These are phyloP conservation scores for Pipistrellus pygmaeus DNA, from an alignment of 2,797 vertebrate species.

Conservation along the genomic window DNA sequence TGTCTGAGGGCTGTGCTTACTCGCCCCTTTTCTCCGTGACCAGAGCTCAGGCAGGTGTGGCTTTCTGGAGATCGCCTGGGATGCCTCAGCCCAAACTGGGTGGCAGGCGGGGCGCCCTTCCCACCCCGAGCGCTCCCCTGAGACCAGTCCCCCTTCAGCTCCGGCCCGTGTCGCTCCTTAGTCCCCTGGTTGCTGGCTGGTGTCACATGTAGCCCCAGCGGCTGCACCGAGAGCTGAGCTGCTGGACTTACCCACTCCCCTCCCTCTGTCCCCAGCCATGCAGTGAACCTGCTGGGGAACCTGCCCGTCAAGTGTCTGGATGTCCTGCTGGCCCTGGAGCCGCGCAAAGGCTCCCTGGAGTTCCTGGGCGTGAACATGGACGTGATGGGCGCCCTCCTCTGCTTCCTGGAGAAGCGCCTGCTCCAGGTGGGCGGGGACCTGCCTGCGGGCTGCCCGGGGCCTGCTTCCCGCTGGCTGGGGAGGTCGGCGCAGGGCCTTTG, in stretches of 20 bases:
- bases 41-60: background rate
- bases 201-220: background rate
- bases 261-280: conserved; percentile 87
- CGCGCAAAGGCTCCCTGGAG: conserved; percentile 92
- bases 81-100: background rate
- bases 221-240: background rate
- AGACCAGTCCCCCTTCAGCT: background rate
- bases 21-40: rapidly evolving
- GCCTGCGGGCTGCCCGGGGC: background rate
- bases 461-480: rapidly evolving
- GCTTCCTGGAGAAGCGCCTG: conserved; percentile 94
- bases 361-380: conserved; percentile 98
- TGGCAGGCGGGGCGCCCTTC: background rate
- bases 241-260: too few relatives aligned
- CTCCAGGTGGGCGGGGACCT: conserved; percentile 89
- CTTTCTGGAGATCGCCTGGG: background rate
- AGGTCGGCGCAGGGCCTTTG: background rate
- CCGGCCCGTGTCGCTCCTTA: background rate
- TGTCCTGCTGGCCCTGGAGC: conserved; percentile 92
- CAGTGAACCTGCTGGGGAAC: conserved; percentile 94
- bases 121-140: background rate
- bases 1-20: too few relatives aligned
- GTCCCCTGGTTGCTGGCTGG: too few relatives aligned
- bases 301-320: conserved; percentile 94
- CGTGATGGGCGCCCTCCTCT: conserved; percentile 91